These are phyloP conservation scores for Sebastes kiyomatsui DNA, from an alignment of 2,797 vertebrate species.

Conservation along the genomic window DNA sequence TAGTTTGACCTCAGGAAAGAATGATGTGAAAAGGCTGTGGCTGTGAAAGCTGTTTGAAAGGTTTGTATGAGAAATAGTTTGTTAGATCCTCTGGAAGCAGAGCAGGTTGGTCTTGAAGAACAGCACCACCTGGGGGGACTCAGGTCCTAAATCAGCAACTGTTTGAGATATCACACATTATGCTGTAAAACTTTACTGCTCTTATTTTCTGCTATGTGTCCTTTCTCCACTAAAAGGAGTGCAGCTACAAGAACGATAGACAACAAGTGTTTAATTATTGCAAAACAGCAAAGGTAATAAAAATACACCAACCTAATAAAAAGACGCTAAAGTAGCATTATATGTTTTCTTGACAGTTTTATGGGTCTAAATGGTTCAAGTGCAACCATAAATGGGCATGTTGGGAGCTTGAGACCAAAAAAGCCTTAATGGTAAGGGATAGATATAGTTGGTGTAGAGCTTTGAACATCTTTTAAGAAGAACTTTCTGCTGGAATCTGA, in stretches of 20 bases:
- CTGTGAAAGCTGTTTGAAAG: slow-evolving; percentile 50
- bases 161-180: slow-evolving; percentile 12
- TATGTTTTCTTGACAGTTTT: slow-evolving; percentile 57
- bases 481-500: slow-evolving; percentile 16
- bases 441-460: slow-evolving; percentile 15
- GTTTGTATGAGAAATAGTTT: slow-evolving; percentile 41
- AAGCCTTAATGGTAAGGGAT: not conserved
- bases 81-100: slow-evolving; percentile 7
- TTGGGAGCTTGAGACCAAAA: slow-evolving; percentile 24
- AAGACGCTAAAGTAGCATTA: slow-evolving; percentile 2
- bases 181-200: slow-evolving; percentile 1
- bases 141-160: slow-evolving; percentile 23
- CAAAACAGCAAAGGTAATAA: slow-evolving; percentile 23
- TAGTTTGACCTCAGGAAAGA: slow-evolving; percentile 1
- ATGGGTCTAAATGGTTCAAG: slow-evolving; percentile 41
- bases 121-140: slow-evolving; percentile 36
- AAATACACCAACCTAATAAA: slow-evolving; percentile 16
- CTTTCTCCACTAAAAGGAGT: not conserved
- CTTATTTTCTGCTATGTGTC: not conserved
- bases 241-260: not conserved
- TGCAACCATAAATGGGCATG: slow-evolving; percentile 64
- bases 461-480: slow-evolving; percentile 26
- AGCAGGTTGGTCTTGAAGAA: slow-evolving; percentile 13
- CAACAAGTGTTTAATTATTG: slow-evolving; percentile 1
- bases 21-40: slow-evolving; percentile 7